Conservation (phyloP, 2,888 invertebrate species). For the Dryocosmus kuriphilus region DNA sequence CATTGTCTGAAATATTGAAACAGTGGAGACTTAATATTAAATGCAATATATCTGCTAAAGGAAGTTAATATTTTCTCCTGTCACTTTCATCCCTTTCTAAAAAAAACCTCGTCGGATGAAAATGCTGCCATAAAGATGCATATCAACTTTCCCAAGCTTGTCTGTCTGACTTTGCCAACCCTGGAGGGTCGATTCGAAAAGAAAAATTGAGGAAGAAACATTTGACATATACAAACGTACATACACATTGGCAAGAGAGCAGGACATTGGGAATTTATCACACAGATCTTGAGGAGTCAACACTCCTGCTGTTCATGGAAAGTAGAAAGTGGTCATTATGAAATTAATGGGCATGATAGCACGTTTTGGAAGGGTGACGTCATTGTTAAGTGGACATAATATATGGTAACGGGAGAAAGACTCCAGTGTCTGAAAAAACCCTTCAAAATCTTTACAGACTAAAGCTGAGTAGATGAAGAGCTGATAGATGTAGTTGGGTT, state of each 20-base stretch:
- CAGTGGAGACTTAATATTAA: not conserved
- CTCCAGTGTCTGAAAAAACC: conserved; percentile 19
- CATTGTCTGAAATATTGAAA: conserved; percentile 44
- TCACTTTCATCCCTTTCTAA: conserved; percentile 28
- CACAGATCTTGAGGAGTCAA: conserved; percentile 31
- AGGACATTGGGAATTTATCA: conserved; percentile 8
- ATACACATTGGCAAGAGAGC: not conserved
- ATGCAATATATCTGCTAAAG: not conserved
- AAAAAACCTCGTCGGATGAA: not conserved
- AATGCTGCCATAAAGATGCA: not conserved
- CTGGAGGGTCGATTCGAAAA: conserved; percentile 27
- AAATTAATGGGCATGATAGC: conserved; percentile 66
- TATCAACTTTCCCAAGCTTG: conserved; percentile 31
- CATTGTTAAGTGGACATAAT: conserved; percentile 48
- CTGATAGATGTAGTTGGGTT: conserved; percentile 20
- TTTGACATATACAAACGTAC: conserved; percentile 1
- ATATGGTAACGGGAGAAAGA: conserved; percentile 10
- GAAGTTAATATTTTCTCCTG: not conserved
- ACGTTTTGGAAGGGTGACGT: conserved; percentile 62
- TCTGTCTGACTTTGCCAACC: conserved; percentile 13
- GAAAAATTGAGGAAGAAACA: not conserved
- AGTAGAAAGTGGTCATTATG: conserved; percentile 72
- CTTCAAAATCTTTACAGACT: conserved; percentile 17
- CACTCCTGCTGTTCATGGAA: conserved; percentile 54
- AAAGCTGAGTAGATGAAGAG: not conserved